phyloP scores from a whole-genome alignment of 2,888 invertebrate genomes.

The Meiosimyza decipiens region DNA sequence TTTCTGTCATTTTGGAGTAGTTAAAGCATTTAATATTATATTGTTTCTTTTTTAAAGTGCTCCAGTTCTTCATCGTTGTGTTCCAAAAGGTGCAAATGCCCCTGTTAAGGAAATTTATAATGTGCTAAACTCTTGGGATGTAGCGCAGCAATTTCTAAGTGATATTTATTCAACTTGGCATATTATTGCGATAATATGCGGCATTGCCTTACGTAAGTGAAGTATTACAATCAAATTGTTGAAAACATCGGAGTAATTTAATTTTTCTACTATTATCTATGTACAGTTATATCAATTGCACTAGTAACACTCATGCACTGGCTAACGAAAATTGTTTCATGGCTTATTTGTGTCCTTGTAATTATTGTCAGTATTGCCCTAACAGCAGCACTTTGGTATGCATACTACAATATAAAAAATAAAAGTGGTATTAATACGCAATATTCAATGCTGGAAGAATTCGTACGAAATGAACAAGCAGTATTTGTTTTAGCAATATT shows the following conservation, averaged over 20 bases:
- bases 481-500: conserved; percentile 87
- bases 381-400: conserved; percentile 88
- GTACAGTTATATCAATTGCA: conserved; percentile 81
- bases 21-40: no score
- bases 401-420: conserved; percentile 80
- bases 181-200: conserved; percentile 83
- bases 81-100: conserved; percentile 79
- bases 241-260: not conserved
- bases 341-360: conserved; percentile 86
- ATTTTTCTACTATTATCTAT: no score
- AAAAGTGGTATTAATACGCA: conserved; percentile 53
- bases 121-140: conserved; percentile 87
- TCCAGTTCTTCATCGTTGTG: conserved; percentile 87
- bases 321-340: conserved; percentile 85
- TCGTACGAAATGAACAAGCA: conserved; percentile 85
- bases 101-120: conserved; percentile 79
- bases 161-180: conserved; percentile 91
- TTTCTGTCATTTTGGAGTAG: no score
- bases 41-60: conserved; percentile 67
- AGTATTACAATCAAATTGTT: not conserved
- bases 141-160: conserved; percentile 86
- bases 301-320: conserved; percentile 87
- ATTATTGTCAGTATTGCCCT: conserved; percentile 81
- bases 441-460: conserved; percentile 75
- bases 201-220: conserved; percentile 80